These are phyloP conservation scores for Nebria salina DNA, from an alignment of 2,888 invertebrate species.

Conservation along the genomic window DNA sequence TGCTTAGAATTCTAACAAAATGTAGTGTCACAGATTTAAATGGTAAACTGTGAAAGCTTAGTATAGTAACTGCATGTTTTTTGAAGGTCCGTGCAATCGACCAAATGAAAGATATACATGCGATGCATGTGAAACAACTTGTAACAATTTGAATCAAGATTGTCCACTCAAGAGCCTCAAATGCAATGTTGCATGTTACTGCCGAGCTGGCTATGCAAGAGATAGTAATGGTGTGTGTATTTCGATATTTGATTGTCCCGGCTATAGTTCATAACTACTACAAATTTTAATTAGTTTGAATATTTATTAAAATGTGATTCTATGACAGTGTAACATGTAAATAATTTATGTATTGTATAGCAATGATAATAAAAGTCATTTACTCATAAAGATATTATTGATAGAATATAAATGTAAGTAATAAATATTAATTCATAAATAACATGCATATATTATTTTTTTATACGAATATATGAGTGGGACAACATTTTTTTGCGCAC, in stretches of 20 bases:
- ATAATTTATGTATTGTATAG: not conserved
- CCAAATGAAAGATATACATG: slow-evolving; percentile 36
- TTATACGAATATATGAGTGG: too few relatives aligned
- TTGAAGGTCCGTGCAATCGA: slow-evolving; percentile 37
- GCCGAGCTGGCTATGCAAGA: slow-evolving; percentile 30
- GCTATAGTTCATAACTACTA: not conserved
- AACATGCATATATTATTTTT: too few relatives aligned
- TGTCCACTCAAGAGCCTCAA: slow-evolving; percentile 19
- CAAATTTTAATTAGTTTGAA: not conserved
- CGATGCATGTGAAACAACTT: slow-evolving; percentile 31
- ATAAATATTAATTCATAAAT: too few relatives aligned
- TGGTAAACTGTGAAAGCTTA: not conserved
- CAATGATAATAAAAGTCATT: too few relatives aligned
- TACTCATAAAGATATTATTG: too few relatives aligned
- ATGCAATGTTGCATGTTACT: slow-evolving; percentile 34
- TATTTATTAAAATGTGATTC: slow-evolving; percentile 11
- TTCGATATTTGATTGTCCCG: slow-evolving; percentile 21
- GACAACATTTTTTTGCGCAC: too few relatives aligned
- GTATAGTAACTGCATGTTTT: not conserved
- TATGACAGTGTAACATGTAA: not conserved
- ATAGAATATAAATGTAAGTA: too few relatives aligned
- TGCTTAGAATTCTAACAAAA: too few relatives aligned
- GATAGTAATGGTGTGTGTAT: slow-evolving; percentile 34
- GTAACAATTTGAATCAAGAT: slow-evolving; percentile 22
- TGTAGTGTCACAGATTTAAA: too few relatives aligned